Evolutionary conservation across 2,888 invertebrate genomes (phyloP).

Genomic region (Colletes collaris): DNA sequence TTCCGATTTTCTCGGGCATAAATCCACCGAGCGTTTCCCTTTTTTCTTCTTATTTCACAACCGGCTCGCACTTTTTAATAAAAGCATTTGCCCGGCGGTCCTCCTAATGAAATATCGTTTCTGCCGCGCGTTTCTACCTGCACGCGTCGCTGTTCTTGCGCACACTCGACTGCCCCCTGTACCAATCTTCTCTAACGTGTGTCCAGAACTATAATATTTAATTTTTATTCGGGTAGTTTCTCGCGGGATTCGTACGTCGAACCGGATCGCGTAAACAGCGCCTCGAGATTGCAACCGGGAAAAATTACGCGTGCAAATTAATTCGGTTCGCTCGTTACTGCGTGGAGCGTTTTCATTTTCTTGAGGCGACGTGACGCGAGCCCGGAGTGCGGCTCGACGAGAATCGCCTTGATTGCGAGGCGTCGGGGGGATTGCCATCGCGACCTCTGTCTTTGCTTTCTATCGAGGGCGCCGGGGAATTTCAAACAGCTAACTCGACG

Average conservation of each 20-base stretch:
- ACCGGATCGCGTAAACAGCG: conserved; percentile 20
- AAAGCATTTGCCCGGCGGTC: conserved; percentile 59
- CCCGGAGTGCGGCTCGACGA: neutral
- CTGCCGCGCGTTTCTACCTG: conserved; percentile 36
- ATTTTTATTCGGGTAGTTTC: too few species aligned
- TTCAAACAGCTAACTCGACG: conserved; percentile 20
- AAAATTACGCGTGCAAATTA: conserved; percentile 25
- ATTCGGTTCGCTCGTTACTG: conserved; percentile 18
- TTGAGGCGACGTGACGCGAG: neutral
- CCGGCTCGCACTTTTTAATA: conserved; percentile 63
- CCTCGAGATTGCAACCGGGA: neutral
- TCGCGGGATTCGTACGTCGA: conserved; percentile 3
- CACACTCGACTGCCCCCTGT: neutral
- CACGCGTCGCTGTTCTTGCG: conserved; percentile 16
- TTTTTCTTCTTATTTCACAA: conserved; percentile 25
- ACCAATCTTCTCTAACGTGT: too few species aligned
- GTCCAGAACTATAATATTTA: too few species aligned
- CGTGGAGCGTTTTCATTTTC: conserved; percentile 1
- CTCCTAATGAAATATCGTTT: conserved; percentile 66
- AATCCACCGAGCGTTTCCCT: conserved; percentile 56
- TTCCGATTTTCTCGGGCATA: conserved; percentile 72
- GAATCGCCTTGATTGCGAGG: neutral
- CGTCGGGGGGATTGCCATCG: neutral
- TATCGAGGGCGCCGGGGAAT: conserved; percentile 8
- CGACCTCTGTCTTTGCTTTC: neutral